Percentiles rank a stretch among this genome's conserved stretches.
Conservation (phyloP, 2,888 invertebrate species). For the Synergus laeviventris region DNA sequence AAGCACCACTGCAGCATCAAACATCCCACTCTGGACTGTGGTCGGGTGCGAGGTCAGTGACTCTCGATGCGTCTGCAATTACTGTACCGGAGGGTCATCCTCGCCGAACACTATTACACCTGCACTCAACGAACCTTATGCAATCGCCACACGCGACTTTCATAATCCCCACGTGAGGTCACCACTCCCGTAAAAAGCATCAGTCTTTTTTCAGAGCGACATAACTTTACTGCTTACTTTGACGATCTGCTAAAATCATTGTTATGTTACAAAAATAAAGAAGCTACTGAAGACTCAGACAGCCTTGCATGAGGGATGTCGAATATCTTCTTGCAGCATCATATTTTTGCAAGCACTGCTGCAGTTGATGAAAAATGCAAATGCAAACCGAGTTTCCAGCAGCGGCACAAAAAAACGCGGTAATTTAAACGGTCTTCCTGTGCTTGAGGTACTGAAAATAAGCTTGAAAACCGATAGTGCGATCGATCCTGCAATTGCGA, state of each 20-base stretch:
- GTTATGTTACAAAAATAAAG: too few relatives aligned
- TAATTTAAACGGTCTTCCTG: not conserved
- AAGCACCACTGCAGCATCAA: slow-evolving; percentile 74
- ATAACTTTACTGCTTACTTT: too few relatives aligned
- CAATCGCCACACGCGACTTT: slow-evolving; percentile 55
- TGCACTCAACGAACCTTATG: slow-evolving; percentile 55
- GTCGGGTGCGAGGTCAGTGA: slow-evolving; percentile 69
- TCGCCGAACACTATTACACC: slow-evolving; percentile 57
- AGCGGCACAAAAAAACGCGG: not conserved
- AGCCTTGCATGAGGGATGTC: too few relatives aligned
- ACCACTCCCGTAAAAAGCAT: slow-evolving; percentile 10
- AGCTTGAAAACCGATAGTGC: slow-evolving; percentile 11
- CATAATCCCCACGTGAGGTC: slow-evolving; percentile 48
- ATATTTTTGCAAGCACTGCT: not conserved
- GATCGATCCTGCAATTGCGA: slow-evolving; percentile 20
- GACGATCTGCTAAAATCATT: too few relatives aligned
- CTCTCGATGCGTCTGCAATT: slow-evolving; percentile 61
- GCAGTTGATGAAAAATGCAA: not conserved
- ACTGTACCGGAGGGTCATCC: slow-evolving; percentile 45
- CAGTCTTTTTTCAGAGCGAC: not conserved
- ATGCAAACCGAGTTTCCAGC: too few relatives aligned
- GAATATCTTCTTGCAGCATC: not conserved
- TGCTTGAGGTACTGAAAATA: slow-evolving; percentile 2
- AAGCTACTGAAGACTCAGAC: too few relatives aligned
- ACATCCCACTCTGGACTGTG: slow-evolving; percentile 69